phyloP scores from a whole-genome alignment of 2,888 invertebrate species.

The Pachymerium ferrugineum region DNA sequence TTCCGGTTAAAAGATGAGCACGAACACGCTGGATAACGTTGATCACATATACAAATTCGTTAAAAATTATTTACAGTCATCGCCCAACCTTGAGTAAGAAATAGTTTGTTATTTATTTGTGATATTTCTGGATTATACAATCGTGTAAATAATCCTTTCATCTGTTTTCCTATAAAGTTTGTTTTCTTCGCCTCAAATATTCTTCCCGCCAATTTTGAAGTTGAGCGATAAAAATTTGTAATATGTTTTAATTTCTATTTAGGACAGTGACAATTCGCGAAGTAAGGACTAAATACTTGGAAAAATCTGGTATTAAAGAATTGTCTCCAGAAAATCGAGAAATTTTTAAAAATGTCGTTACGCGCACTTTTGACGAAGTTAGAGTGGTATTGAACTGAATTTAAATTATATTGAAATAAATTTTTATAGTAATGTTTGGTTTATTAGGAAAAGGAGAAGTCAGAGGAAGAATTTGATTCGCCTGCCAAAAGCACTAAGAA shows the following conservation, averaged over 20 bases:
- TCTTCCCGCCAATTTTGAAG: conserved; percentile 19
- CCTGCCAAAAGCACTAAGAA: background rate
- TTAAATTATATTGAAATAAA: no score
- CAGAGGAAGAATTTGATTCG: background rate
- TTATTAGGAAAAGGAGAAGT: background rate
- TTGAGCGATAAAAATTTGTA: background rate
- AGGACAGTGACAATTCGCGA: background rate
- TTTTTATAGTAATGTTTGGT: no score
- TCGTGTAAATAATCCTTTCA: background rate
- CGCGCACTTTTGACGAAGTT: background rate
- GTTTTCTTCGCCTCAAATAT: background rate
- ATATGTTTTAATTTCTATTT: background rate
- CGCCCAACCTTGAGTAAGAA: background rate
- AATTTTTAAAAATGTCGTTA: background rate
- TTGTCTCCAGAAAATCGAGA: background rate
- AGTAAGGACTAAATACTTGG: background rate
- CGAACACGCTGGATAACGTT: background rate
- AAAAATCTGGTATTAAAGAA: background rate
- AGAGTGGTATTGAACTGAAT: no score
- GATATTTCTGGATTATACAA: background rate
- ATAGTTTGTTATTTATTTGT: background rate
- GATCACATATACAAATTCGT: background rate
- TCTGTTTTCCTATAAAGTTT: background rate
- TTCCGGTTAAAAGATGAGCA: conserved; percentile 24
- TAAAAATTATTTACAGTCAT: background rate